Conservation (phyloP, 2,888 invertebrate genomes). For the Drosophila robusta region DNA sequence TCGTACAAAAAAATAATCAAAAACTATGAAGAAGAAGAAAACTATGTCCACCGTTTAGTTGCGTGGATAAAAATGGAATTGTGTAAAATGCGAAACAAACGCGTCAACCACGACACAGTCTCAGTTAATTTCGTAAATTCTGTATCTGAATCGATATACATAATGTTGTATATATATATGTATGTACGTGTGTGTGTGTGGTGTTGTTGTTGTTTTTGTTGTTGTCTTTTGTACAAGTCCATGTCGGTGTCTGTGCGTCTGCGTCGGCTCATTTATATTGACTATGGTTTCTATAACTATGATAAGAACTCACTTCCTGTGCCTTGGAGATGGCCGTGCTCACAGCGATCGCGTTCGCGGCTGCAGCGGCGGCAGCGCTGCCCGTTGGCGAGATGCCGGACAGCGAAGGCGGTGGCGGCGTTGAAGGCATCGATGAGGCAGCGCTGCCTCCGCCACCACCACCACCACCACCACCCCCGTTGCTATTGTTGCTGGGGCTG, state of each 20-base stretch:
- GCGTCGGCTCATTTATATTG: constrained; percentile 81
- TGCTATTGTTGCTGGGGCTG: constrained; percentile 59
- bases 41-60: constrained; percentile 39
- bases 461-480: constrained; percentile 39
- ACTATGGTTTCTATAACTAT: constrained; percentile 85
- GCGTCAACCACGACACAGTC: constrained; percentile 61
- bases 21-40: constrained; percentile 25
- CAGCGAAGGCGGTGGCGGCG: constrained; percentile 67
- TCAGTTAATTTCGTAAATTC: constrained; percentile 32
- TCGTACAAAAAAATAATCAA: constrained; percentile 31
- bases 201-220: constrained; percentile 24
- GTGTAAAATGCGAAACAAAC: constrained; percentile 66
- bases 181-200: constrained; percentile 5
- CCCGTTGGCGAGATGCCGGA: constrained; percentile 77
- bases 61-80: constrained; percentile 72
- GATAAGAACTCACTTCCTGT: constrained; percentile 85
- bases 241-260: constrained; percentile 34
- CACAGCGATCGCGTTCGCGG: constrained; percentile 85
- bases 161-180: constrained; percentile 12
- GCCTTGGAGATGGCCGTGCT: constrained; percentile 84
- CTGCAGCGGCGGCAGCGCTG: constrained; percentile 48
- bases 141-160: constrained; percentile 27
- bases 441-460: constrained; percentile 50
- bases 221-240: constrained; percentile 72
- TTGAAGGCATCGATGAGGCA: constrained; percentile 81